Evolutionary conservation across 2,797 vertebrate genomes (phyloP).

Genomic region (Mallotus villosus): DNA sequence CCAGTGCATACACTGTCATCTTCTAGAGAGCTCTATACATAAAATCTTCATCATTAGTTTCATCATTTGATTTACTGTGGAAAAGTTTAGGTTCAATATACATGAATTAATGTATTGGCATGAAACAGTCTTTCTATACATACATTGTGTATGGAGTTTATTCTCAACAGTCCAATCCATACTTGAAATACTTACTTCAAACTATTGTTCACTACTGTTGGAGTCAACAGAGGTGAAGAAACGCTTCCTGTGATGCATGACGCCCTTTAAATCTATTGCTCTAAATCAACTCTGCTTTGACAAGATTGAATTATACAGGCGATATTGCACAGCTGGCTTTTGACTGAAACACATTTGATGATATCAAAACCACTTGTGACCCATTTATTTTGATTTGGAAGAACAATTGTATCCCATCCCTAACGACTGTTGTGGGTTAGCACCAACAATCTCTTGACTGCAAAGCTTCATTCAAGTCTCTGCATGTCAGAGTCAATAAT

Average conservation of each 20-base stretch:
- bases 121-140: no score
- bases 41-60: background rate
- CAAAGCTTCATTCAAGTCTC: slow-evolving; percentile 35
- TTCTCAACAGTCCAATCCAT: background rate
- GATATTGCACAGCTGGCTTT: slow-evolving; percentile 71
- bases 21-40: background rate
- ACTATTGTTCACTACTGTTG: slow-evolving; percentile 61
- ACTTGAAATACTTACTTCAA: slow-evolving; percentile 53
- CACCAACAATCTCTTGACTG: slow-evolving; percentile 65
- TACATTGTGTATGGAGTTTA: background rate
- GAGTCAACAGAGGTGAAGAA: slow-evolving; percentile 61
- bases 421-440: slow-evolving; percentile 67
- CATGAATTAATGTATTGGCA: no score
- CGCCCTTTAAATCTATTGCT: slow-evolving; percentile 74
- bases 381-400: slow-evolving; percentile 82
- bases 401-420: slow-evolving; percentile 77
- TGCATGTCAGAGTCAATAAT: slow-evolving; percentile 36
- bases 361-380: slow-evolving; percentile 79
- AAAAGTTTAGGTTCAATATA: no score
- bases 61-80: no score
- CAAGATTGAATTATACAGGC: slow-evolving; percentile 80
- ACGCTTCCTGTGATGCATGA: slow-evolving; percentile 71
- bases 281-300: slow-evolving; percentile 72
- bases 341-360: slow-evolving; percentile 69
- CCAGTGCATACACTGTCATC: background rate